Evolutionary conservation across 2,888 invertebrate species (phyloP).

Genomic region (Ophraella communa): DNA sequence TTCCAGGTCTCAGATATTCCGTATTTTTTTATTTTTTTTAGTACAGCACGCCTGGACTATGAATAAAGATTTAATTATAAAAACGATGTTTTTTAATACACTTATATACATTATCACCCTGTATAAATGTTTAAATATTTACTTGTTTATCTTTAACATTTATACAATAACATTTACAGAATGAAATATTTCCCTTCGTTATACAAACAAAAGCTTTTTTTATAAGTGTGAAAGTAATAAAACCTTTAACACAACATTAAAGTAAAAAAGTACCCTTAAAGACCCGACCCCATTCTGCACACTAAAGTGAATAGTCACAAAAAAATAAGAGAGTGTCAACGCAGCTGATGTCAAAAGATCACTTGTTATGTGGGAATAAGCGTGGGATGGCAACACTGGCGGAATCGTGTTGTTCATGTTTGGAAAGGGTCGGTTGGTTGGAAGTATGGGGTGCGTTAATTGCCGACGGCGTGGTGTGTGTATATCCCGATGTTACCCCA

Average conservation of each 20-base stretch:
- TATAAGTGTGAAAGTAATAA: neutral
- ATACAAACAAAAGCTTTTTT: neutral
- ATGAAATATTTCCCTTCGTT: neutral
- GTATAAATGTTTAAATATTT: neutral
- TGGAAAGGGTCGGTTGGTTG: slow-evolving; percentile 49
- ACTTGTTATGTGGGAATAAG: slow-evolving; percentile 43
- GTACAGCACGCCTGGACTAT: neutral
- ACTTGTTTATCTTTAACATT: neutral
- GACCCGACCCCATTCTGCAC: neutral
- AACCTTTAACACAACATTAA: neutral
- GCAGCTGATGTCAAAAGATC: slow-evolving; percentile 5
- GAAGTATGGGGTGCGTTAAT: slow-evolving; percentile 54
- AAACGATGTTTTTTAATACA: neutral
- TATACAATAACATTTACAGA: neutral
- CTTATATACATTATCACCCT: neutral
- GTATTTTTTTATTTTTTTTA: too few species aligned
- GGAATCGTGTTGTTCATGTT: slow-evolving; percentile 32
- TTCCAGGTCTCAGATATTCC: too few species aligned
- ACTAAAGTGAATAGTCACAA: neutral
- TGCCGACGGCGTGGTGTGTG: slow-evolving; percentile 50
- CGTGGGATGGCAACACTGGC: slow-evolving; percentile 35
- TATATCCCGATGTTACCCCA: slow-evolving; percentile 38
- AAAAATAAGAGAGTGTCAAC: neutral
- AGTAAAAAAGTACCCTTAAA: neutral
- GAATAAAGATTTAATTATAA: neutral